phyloP scores from a whole-genome alignment of 2,888 invertebrate genomes.

The Smittia aterrima region DNA sequence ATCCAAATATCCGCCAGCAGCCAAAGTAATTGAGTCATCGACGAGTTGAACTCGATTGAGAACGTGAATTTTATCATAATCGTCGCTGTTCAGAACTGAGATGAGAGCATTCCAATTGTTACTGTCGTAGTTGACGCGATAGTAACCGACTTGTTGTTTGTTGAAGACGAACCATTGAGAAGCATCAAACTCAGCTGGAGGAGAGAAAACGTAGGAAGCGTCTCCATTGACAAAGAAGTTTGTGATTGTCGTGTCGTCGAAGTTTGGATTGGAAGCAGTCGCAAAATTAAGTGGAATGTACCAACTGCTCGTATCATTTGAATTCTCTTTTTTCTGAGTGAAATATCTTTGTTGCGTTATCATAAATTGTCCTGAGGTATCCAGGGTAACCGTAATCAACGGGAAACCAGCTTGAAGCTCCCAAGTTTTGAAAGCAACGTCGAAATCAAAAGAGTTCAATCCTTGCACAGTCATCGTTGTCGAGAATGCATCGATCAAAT shows the following conservation, averaged over 20 bases:
- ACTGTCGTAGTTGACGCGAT: conserved; percentile 37
- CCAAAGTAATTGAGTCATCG: conserved; percentile 65
- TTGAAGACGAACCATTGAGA: conserved; percentile 39
- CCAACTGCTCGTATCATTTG: conserved; percentile 24
- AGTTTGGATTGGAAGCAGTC: not conserved
- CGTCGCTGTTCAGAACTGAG: conserved; percentile 14
- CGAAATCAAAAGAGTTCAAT: conserved; percentile 14
- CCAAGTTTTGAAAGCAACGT: conserved; percentile 55
- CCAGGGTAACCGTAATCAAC: conserved; percentile 60
- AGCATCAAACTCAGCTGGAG: not conserved
- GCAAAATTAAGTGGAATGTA: conserved; percentile 33
- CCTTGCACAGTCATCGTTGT: not conserved
- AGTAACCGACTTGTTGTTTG: conserved; percentile 35
- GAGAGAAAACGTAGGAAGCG: not conserved
- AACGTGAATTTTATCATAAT: conserved; percentile 42
- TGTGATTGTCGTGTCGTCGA: not conserved
- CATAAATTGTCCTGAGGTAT: conserved; percentile 47
- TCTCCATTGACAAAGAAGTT: not conserved
- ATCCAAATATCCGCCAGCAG: conserved; percentile 58
- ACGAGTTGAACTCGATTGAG: conserved; percentile 69
- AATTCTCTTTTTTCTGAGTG: not conserved
- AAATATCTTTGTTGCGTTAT: not conserved
- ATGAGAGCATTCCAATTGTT: conserved; percentile 29
- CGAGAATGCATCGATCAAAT: conserved; percentile 18
- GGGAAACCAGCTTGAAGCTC: conserved; percentile 74